Conservation (phyloP, 64 coral and sea anemone species). For the Montipora foliosa region DNA sequence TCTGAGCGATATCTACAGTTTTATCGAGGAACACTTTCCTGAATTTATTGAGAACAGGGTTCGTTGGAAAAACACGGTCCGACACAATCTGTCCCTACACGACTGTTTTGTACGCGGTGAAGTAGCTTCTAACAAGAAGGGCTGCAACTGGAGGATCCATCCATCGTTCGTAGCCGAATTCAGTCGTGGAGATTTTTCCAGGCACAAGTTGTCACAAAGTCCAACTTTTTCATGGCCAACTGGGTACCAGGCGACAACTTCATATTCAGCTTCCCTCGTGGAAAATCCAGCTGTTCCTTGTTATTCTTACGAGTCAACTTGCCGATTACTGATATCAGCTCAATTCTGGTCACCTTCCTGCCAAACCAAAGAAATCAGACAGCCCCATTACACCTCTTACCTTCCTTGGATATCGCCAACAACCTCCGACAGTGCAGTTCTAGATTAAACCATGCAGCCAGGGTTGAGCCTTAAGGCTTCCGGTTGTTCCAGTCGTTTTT, state of each 20-base stretch:
- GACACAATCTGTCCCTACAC: conserved; percentile 73
- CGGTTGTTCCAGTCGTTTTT: no score
- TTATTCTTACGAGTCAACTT: not conserved
- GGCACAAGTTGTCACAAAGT: conserved; percentile 34
- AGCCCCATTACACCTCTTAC: not conserved
- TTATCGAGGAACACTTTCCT: conserved; percentile 28
- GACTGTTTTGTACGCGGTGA: conserved; percentile 74
- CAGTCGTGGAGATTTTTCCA: conserved; percentile 42
- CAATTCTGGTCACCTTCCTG: not conserved
- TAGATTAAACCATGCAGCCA: no score
- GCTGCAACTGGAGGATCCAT: conserved; percentile 69
- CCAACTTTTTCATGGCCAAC: not conserved
- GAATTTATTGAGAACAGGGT: conserved; percentile 51
- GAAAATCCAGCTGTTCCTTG: not conserved
- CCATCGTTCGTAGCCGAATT: conserved; percentile 34
- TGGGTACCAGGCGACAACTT: not conserved
- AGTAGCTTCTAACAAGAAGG: conserved; percentile 40
- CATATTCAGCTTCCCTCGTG: not conserved
- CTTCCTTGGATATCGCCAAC: not conserved
- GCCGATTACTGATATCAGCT: not conserved
- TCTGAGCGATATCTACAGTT: conserved; percentile 56
- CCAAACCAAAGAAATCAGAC: not conserved
- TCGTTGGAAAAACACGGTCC: conserved; percentile 76
- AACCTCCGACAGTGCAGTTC: not conserved
- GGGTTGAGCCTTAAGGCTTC: no score